phyloP scores from a whole-genome alignment of 2,113 vertebrate genomes.

The Ovis aries region DNA sequence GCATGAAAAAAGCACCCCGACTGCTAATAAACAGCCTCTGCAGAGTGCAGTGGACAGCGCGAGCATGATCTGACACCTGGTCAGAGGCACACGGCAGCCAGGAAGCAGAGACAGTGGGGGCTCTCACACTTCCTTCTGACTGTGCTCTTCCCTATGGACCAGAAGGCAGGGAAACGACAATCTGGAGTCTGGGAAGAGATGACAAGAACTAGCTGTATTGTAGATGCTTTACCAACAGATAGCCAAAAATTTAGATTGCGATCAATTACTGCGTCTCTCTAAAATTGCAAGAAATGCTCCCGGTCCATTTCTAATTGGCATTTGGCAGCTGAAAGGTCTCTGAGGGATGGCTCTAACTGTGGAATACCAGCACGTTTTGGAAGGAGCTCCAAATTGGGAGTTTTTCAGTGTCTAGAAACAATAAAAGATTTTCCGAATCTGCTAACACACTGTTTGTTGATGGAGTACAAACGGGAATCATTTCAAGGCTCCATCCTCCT shows the following conservation, averaged over 20 bases:
- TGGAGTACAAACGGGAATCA: not conserved
- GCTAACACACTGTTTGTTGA: not conserved
- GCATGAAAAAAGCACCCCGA: not conserved
- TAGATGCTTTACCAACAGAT: not conserved
- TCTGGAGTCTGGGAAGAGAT: not conserved
- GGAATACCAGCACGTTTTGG: not conserved
- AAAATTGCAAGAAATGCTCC: not conserved
- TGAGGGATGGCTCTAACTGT: not conserved
- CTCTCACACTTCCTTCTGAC: not conserved
- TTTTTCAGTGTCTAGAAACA: slow-evolving; percentile 4
- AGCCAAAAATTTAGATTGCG: not conserved
- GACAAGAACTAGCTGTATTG: not conserved
- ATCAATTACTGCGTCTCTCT: not conserved
- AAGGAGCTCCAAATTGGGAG: not conserved
- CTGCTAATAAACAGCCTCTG: not conserved
- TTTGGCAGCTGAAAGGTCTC: not conserved
- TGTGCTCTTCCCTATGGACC: not conserved
- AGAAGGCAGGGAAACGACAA: not conserved
- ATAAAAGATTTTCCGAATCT: not conserved
- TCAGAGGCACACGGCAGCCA: not conserved
- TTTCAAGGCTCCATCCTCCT: not conserved
- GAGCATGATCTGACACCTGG: not conserved
- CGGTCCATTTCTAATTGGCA: not conserved
- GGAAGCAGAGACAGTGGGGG: not conserved
- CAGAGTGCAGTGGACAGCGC: not conserved